Evolutionary conservation across 2,113 vertebrate genomes (phyloP).

Genomic region (Cephalopholis sonnerati): DNA sequence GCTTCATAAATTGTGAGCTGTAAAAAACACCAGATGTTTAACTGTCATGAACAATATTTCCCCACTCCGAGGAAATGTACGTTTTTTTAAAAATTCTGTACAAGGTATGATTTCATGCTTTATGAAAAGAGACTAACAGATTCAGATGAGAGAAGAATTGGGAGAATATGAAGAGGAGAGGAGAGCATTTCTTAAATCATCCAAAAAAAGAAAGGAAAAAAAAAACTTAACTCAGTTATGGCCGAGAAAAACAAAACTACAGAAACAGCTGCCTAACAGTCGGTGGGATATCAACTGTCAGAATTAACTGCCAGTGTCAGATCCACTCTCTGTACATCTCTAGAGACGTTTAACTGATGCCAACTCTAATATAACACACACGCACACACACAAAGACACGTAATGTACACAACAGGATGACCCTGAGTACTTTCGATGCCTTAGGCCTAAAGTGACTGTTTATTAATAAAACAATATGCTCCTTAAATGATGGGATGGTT

Average conservation of each 20-base stretch:
- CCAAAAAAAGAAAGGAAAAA: constrained; percentile 24
- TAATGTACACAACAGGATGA: constrained; percentile 35
- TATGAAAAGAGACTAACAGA: too few relatives aligned
- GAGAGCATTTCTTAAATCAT: constrained; percentile 37
- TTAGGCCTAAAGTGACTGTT: constrained; percentile 34
- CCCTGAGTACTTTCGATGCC: constrained; percentile 44
- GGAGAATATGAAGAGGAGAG: neutral
- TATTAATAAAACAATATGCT: constrained; percentile 59
- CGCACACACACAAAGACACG: constrained; percentile 30
- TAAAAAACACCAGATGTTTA: constrained; percentile 70
- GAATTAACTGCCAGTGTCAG: constrained; percentile 79
- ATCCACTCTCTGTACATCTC: constrained; percentile 67
- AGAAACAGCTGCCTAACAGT: constrained; percentile 77
- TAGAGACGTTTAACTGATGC: constrained; percentile 68
- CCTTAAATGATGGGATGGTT: constrained; percentile 10
- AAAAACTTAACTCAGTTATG: constrained; percentile 37
- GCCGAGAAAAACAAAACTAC: constrained; percentile 67
- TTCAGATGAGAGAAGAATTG: too few relatives aligned
- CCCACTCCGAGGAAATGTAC: constrained; percentile 3
- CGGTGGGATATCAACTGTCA: constrained; percentile 77
- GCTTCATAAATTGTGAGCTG: constrained; percentile 63
- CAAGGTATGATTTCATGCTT: constrained; percentile 48
- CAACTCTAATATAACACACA: constrained; percentile 49
- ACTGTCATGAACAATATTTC: constrained; percentile 32
- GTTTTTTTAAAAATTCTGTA: constrained; percentile 3